Evolutionary conservation across 2,888 invertebrate species (phyloP).

Genomic region (Coenonympha glycerion): DNA sequence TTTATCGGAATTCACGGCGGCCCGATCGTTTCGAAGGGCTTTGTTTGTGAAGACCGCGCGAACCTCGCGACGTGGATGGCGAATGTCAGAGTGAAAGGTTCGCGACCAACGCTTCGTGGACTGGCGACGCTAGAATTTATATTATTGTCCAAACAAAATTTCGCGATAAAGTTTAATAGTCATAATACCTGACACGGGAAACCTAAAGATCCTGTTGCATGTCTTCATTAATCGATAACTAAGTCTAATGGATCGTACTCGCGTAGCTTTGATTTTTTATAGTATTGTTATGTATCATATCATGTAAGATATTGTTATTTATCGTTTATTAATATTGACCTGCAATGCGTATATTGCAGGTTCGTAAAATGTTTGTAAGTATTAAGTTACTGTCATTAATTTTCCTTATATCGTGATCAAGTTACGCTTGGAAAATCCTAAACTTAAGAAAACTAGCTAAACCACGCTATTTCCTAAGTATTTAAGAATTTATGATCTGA

Average conservation of each 20-base stretch:
- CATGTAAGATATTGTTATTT: too few relatives aligned
- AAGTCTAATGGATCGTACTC: too few relatives aligned
- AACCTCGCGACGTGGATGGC: not conserved
- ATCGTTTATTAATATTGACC: not conserved
- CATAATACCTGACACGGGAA: too few relatives aligned
- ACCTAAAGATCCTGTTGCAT: too few relatives aligned
- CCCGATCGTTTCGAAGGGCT: constrained; percentile 7
- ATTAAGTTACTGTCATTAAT: not conserved
- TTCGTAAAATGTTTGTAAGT: constrained; percentile 5
- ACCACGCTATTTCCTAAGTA: not conserved
- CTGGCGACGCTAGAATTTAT: not conserved
- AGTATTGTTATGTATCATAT: too few relatives aligned
- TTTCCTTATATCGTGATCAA: constrained; percentile 7
- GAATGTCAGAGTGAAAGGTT: not conserved
- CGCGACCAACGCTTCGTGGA: not conserved
- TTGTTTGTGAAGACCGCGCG: constrained; percentile 5
- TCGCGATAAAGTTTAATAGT: too few relatives aligned
- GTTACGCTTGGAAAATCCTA: constrained; percentile 2
- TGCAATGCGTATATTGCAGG: not conserved
- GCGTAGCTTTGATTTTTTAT: too few relatives aligned
- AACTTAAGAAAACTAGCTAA: constrained; percentile 3
- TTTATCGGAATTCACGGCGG: constrained; percentile 10
- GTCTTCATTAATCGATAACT: too few relatives aligned
- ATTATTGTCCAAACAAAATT: too few relatives aligned
- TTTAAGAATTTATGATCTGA: constrained; percentile 5